Base-by-base conservation (phyloP, 2,888 invertebrate genomes). In the Drosophila meridiana region DNA sequence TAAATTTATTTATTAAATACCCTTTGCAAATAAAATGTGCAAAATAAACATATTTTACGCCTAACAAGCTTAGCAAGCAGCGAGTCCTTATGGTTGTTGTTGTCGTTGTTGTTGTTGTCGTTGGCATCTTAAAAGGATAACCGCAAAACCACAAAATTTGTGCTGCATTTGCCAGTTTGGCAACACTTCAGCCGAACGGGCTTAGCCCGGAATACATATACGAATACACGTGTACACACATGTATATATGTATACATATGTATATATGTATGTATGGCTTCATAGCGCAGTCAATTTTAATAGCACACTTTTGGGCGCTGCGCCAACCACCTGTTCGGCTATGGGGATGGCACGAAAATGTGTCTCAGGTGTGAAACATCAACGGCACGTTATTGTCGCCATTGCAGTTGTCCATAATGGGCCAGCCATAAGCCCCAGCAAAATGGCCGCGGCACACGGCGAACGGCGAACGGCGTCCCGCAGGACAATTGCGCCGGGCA, bases 331-430 rank as follows among this genome's bases (percentile, higher is more conserved):
- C 84, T 89, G 84, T 84, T 72, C 67, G 30, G 20, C 30, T 5
- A 14, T 6, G 2, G 2, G 30, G 30, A 32, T n/a, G 13, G 11
- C 11, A 32, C 9, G 58, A 69, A 64, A 75, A 73, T 80, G 78
- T 87, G 81, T 89, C 87, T 84, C 89, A 84, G 84, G 84, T 84
- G 84, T 87, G 72, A 84, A 84, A 83, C 87, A 89, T 89, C 89
- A 84, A 78, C 83, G 78, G 67, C 73, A 83, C 83, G 78, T 83
- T 86, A 84, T 89, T 89, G 82, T 78, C 82, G 82, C 81, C 84
- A 84, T 84, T 89, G 89, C 84, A 89, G 84, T 89, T 84, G 84
- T 83, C 82, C 84, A 84, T 87, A 80, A 89, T 89, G 84, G 87
- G 67, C 76, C 45, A 69, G 69, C 76, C 87, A 72, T 83, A 86